phyloP scores from a whole-genome alignment of 2,888 invertebrate genomes.

The Sminthurides aquaticus region DNA sequence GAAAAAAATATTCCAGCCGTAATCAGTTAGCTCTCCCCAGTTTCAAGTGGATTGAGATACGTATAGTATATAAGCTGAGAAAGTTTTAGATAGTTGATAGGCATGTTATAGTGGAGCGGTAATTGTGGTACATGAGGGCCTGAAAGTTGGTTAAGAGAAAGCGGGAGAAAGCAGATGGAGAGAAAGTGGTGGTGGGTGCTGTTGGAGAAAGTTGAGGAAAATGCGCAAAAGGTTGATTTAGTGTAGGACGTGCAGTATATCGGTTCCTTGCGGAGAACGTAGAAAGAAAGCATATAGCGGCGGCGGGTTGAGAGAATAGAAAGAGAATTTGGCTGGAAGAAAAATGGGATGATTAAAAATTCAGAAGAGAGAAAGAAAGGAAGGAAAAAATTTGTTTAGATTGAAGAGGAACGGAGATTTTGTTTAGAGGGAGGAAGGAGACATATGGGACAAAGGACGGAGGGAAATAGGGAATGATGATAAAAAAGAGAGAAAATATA shows the following conservation, averaged over 20 bases:
- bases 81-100: background rate
- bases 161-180: background rate
- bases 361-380: slow-evolving; percentile 20
- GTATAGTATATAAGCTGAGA: background rate
- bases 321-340: background rate
- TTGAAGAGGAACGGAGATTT: slow-evolving; percentile 17
- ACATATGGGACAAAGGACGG: slow-evolving; percentile 7
- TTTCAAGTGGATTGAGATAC: too few relatives aligned
- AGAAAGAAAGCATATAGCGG: too few relatives aligned
- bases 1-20: too few relatives aligned
- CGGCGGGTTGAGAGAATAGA: background rate
- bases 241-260: background rate
- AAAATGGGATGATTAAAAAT: slow-evolving; percentile 34
- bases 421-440: slow-evolving; percentile 6
- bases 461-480: background rate
- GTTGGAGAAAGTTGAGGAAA: slow-evolving; percentile 2
- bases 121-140: background rate
- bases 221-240: background rate
- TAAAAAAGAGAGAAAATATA: background rate
- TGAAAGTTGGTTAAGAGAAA: background rate
- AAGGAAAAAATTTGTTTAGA: slow-evolving; percentile 24
- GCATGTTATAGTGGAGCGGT: background rate
- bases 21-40: too few relatives aligned
- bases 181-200: background rate
- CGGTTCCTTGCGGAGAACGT: too few relatives aligned